Percentiles rank a stretch among this genome's conserved stretches.
Conservation (phyloP, 2,888 invertebrate genomes). For the Melinopterus prodromus region DNA sequence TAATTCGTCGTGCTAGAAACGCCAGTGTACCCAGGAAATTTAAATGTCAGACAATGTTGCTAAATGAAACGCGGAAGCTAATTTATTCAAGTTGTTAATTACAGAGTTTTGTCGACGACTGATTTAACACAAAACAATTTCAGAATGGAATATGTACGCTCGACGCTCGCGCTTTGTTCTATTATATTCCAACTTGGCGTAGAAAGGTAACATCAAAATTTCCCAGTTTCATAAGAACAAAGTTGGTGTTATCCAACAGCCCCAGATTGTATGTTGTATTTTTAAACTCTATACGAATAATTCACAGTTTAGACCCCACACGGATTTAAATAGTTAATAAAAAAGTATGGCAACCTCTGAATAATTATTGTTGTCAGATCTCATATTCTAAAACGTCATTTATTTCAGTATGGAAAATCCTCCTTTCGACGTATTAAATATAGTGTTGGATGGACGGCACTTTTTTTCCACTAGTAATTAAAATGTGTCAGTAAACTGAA, state of each 20-base stretch:
- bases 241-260: not conserved
- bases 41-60: not conserved
- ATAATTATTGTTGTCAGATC: too few species aligned
- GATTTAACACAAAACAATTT: not conserved
- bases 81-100: not conserved
- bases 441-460: too few species aligned
- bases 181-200: not conserved
- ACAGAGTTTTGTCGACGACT: not conserved
- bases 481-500: too few species aligned
- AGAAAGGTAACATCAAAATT: not conserved
- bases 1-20: not conserved
- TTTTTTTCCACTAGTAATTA: too few species aligned
- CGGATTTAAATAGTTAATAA: too few species aligned
- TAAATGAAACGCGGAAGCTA: not conserved
- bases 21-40: not conserved
- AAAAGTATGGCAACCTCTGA: too few species aligned
- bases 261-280: not conserved
- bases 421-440: too few species aligned
- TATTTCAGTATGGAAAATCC: too few species aligned
- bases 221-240: not conserved
- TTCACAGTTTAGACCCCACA: not conserved
- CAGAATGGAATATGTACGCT: not conserved
- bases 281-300: not conserved
- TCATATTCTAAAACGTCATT: too few species aligned
- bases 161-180: not conserved